phyloP scores from a whole-genome alignment of 2,888 invertebrate species.

The Lasioglossum morio region DNA sequence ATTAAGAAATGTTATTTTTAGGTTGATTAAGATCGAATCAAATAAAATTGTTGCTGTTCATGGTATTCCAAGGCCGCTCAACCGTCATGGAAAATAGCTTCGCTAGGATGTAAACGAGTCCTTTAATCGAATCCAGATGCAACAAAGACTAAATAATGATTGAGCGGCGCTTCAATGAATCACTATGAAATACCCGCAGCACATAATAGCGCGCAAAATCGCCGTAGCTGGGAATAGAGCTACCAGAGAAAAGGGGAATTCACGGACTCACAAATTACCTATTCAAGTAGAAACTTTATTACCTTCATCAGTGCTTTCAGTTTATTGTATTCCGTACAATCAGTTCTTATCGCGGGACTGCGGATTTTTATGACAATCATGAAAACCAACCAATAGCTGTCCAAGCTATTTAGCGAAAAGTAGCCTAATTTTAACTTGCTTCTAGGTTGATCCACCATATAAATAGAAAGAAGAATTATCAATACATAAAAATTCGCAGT shows the following conservation, averaged over 20 bases:
- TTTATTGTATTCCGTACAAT: constrained; percentile 10
- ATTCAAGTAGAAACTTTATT: background rate
- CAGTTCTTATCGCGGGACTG: background rate
- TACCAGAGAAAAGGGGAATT: background rate
- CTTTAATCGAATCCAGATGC: background rate
- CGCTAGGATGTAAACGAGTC: background rate
- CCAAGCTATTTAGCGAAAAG: no score
- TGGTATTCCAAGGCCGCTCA: background rate
- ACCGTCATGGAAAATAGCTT: background rate
- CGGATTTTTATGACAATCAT: background rate
- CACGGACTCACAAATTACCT: constrained; percentile 9
- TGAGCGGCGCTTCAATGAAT: background rate
- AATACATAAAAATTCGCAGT: background rate
- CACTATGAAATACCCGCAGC: background rate
- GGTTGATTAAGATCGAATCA: background rate
- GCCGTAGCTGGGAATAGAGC: background rate
- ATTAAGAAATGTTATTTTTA: background rate
- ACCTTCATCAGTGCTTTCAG: background rate
- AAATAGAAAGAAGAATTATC: no score
- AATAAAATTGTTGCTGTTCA: background rate
- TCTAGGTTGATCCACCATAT: background rate
- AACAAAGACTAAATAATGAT: background rate
- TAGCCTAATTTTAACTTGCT: no score
- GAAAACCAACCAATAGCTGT: no score
- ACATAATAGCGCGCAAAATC: background rate